phyloP scores from a whole-genome alignment of 2,797 vertebrate genomes.

The Moxostoma hubbsi region DNA sequence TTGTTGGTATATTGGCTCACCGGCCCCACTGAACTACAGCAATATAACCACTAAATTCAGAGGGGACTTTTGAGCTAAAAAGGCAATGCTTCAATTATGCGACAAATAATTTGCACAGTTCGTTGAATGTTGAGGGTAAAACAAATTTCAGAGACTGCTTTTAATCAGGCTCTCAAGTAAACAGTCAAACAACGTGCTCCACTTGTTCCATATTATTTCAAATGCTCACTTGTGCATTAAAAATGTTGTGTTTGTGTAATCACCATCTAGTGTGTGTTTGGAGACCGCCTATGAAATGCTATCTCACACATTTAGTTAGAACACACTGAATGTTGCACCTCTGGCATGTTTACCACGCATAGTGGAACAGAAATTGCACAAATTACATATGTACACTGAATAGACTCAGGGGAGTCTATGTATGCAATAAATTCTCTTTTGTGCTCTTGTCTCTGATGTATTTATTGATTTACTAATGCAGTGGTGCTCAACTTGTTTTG shows the following conservation, averaged over 20 bases:
- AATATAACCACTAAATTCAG: background rate
- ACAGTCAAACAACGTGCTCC: constrained; percentile 31
- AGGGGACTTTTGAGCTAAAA: background rate
- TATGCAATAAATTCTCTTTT: background rate
- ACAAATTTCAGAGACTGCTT: constrained; percentile 15
- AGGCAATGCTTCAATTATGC: constrained; percentile 23
- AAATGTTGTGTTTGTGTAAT: constrained; percentile 58
- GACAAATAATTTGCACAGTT: background rate
- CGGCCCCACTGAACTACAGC: background rate
- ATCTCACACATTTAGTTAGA: background rate
- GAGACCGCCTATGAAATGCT: constrained; percentile 21
- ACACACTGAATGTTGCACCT: background rate
- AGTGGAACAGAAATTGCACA: background rate
- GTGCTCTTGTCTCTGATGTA: background rate
- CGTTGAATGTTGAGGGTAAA: constrained; percentile 13
- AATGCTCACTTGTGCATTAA: constrained; percentile 53
- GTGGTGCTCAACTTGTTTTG: too few relatives aligned
- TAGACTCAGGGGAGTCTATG: background rate
- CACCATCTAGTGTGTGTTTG: constrained; percentile 48
- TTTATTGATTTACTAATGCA: background rate
- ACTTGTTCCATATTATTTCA: constrained; percentile 46
- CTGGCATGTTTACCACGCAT: background rate
- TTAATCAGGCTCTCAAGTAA: constrained; percentile 12
- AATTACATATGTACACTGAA: background rate
- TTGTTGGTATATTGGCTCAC: constrained; percentile 21